These are phyloP conservation scores for Saxidomus purpurata DNA, from an alignment of 1,140 invertebrate genomes.

Conservation along the genomic window DNA sequence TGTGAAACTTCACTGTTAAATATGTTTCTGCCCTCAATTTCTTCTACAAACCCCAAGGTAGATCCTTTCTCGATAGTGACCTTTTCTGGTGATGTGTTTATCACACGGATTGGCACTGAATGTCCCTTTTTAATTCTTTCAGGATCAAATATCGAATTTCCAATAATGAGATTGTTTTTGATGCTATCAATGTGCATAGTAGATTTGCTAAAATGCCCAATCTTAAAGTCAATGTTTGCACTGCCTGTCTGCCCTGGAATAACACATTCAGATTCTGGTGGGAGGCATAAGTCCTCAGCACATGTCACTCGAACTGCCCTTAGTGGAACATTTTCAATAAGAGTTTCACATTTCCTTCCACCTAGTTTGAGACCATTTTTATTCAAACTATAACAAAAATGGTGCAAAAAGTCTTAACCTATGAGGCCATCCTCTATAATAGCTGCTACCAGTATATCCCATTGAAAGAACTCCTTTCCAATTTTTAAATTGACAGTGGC, in stretches of 20 bases:
- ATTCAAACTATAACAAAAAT: constrained; percentile 34
- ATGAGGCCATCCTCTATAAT: constrained; percentile 42
- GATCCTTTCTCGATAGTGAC: constrained; percentile 7
- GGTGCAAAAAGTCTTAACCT: constrained; percentile 23
- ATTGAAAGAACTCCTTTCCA: constrained; percentile 1
- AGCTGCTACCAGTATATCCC: constrained; percentile 25
- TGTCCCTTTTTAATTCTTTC: not conserved
- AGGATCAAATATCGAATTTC: constrained; percentile 18
- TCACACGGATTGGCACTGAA: constrained; percentile 2
- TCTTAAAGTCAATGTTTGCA: constrained; percentile 1
- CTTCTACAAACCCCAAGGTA: constrained; percentile 12
- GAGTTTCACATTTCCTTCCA: constrained; percentile 26
- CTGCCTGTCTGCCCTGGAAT: constrained; percentile 1
- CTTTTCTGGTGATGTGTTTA: constrained; percentile 14
- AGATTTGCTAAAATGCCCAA: not conserved
- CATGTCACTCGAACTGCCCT: constrained; percentile 8
- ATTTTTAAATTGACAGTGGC: not conserved
- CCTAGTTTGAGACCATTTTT: constrained; percentile 33
- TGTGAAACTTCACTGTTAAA: not conserved
- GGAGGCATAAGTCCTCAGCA: not conserved
- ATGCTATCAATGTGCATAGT: not conserved
- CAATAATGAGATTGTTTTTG: not conserved
- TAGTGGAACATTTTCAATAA: constrained; percentile 19
- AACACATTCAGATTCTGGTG: constrained; percentile 4
- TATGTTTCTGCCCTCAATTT: constrained; percentile 1